Base-by-base conservation (phyloP, 2,888 invertebrate species). In the Diadegma fenestrale region DNA sequence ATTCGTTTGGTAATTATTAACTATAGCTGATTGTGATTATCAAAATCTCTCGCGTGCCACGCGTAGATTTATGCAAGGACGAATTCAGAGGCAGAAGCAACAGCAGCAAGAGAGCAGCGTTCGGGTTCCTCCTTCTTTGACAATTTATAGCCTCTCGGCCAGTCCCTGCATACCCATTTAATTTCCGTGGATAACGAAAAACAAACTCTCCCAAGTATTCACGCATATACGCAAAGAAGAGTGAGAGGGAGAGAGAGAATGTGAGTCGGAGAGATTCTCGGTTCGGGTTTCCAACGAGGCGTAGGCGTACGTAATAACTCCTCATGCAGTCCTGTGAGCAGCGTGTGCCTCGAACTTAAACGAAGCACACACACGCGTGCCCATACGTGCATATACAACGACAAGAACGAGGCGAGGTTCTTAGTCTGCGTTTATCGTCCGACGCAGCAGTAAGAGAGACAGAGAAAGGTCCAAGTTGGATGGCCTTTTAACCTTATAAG, bases 401-500 rank as follows among this genome's bases (percentile, higher is more conserved):
- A 22, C 14, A n/a, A 72, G 79, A 76, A 63, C 68, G 64, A 78
- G 48, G 75, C 71, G 73, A 77, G 76, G 81, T 80, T 80, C 80
- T 45, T 37, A 80, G 68, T 71, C 81, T 88, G 86, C 88, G 89
- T 90, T 91, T 90, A 90, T 91, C 89, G 90, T 87, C 85, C 71
- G 80, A 45, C 45, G 68, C 84, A 82, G 84, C 84, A 26, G 37
- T 10, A 10, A 58, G 87, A 84, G 87, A 85, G 90, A 85, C 87
- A 89, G 91, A 89, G 88, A 90, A 90, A 89, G 88, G 87, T 88
- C 86, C 88, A 82, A 87, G 86, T 79, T 87, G 89, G 88, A 88
- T 90, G 90, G 90, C 91, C 92, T 91, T 92, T 92, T 92, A 92
- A 92, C 92, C 92, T 91, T 92, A 92, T 91, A 91, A 89, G 90